Evolutionary conservation across 1,140 invertebrate species (phyloP), one percentile per base, ranked within the genome.

Genomic region (Asbolus verrucosus): DNA sequence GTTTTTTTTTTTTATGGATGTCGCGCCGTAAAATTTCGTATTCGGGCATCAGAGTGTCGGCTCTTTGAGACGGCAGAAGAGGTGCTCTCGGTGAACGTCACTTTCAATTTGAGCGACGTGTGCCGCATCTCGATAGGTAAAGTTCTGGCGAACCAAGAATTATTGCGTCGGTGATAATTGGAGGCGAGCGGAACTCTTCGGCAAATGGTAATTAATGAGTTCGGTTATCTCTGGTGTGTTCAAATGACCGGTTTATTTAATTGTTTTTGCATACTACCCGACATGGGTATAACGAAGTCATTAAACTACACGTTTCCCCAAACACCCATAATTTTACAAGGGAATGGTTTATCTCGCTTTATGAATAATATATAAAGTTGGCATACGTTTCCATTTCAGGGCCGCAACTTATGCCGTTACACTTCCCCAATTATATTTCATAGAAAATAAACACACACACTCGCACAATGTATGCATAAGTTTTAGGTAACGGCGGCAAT

Each of bases 191-290:
- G 39, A 67, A n/a, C 39, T 36, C 24, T 67, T 67, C 65, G 65
- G 46, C 65, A 67, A 67, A 67, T 67, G 16, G 60, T 36, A 67
- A 67, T 67, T 67, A 67, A 67, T 67, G 65, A 67, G 43, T 41
- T 54, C 39, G 19, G 43, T 59, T 67, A 67, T 67, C 65, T 59
- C 65, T 16, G 21, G 43, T 36, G 50, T 59, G 65, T 67, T 67
- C 65, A 67, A 67, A 67, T 67, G 65, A 67, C 65, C 65, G 50
- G 65, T 67, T 67, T 67, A 67, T 67, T 67, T 67, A 67, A 67
- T 67, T 67, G 65, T 67, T 67, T 67, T 67, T 67, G 65, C 38
- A 46, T 19, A 66, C 9, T 61, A 16, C 27, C 16, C 27, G 21
- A 38, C 30, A 30, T 43, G 46, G 24, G 65, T 27, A 59, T 59